These are phyloP conservation scores for Dendrolimus punctatus DNA, from an alignment of 1,140 invertebrate species.

Conservation along the genomic window DNA sequence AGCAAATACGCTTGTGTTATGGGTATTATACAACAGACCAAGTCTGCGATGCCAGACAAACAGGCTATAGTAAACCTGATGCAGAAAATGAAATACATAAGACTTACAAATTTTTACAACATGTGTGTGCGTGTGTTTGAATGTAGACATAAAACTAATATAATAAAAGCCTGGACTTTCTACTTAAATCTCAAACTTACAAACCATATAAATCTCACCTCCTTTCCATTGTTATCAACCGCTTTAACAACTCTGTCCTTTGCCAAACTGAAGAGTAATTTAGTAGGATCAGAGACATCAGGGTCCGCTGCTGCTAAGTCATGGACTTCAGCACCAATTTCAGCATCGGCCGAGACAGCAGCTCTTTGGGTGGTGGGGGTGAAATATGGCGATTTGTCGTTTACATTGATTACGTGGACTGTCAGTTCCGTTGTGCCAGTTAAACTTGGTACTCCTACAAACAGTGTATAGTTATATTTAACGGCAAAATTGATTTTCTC, in stretches of 20 bases:
- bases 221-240: constrained; percentile 86
- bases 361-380: constrained; percentile 85
- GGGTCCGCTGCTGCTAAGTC: constrained; percentile 85
- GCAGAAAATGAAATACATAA: too few relatives aligned
- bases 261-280: constrained; percentile 80
- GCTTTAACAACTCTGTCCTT: constrained; percentile 79
- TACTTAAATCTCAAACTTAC: too few relatives aligned
- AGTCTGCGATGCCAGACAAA: too few relatives aligned
- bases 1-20: too few relatives aligned
- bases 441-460: constrained; percentile 80
- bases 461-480: neutral
- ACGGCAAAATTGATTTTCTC: too few relatives aligned
- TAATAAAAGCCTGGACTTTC: too few relatives aligned
- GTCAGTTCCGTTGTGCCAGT: constrained; percentile 86
- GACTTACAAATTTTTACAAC: too few relatives aligned
- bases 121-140: too few relatives aligned
- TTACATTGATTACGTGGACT: constrained; percentile 87
- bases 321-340: constrained; percentile 81
- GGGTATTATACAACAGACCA: too few relatives aligned
- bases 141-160: too few relatives aligned
- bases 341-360: constrained; percentile 84
- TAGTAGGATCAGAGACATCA: constrained; percentile 80
- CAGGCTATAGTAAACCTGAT: too few relatives aligned
- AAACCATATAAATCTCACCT: constrained; percentile 64
- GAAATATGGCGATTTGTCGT: constrained; percentile 92